Evolutionary conservation across 2,113 vertebrate genomes (phyloP).

Genomic region (Lates calcarifer): DNA sequence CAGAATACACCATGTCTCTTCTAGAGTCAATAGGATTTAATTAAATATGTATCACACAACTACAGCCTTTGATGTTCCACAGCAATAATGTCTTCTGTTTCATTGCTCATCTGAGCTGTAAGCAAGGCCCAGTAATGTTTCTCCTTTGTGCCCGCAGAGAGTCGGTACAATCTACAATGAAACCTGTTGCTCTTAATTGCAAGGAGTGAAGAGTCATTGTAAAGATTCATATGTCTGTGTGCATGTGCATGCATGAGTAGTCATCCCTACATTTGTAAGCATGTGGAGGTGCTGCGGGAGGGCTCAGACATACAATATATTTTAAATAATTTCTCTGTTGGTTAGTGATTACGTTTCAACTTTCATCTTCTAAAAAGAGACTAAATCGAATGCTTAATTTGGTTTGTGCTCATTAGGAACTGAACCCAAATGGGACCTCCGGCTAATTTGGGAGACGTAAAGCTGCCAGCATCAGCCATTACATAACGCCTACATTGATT

Average conservation of each 20-base stretch:
- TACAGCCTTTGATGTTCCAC: slow-evolving; percentile 65
- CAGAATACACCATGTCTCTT: slow-evolving; percentile 14
- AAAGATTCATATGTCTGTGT: background rate
- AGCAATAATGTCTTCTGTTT: slow-evolving; percentile 64
- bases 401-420: slow-evolving; percentile 73
- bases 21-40: slow-evolving; percentile 50
- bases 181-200: slow-evolving; percentile 58
- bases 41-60: slow-evolving; percentile 61
- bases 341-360: slow-evolving; percentile 70
- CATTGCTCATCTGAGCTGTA: slow-evolving; percentile 61
- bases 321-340: slow-evolving; percentile 64
- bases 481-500: slow-evolving; percentile 69
- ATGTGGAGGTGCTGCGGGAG: slow-evolving; percentile 9
- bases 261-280: background rate
- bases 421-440: slow-evolving; percentile 67
- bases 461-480: slow-evolving; percentile 60
- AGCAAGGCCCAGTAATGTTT: slow-evolving; percentile 53
- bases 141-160: slow-evolving; percentile 50
- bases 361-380: slow-evolving; percentile 77
- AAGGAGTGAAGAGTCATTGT: slow-evolving; percentile 24
- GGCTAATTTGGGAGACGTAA: slow-evolving; percentile 62
- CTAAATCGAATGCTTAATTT: slow-evolving; percentile 78
- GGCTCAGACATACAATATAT: slow-evolving; percentile 11
- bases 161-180: slow-evolving; percentile 29
- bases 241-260: background rate